phyloP scores from a whole-genome alignment of 2,888 invertebrate species.

The Mesorhabditis spiculigera region DNA sequence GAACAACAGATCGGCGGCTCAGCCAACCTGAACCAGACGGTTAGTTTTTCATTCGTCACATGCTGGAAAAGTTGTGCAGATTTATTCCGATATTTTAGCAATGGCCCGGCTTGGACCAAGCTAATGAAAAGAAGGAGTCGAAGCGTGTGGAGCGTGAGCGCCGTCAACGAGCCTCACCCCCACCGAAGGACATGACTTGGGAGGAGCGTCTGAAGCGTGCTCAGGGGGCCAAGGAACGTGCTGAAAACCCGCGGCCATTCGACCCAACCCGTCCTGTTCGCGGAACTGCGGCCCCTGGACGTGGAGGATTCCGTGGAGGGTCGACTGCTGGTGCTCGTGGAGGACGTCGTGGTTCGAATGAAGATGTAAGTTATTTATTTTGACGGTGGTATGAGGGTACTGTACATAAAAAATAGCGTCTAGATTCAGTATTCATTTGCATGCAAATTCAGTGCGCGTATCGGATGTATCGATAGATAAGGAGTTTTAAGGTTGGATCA shows the following conservation, averaged over 20 bases:
- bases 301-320: conserved; percentile 5
- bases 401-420: no score
- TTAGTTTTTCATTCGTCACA: background rate
- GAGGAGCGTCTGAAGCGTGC: conserved; percentile 5
- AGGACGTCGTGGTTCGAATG: no score
- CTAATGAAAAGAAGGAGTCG: background rate
- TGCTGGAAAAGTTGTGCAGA: no score
- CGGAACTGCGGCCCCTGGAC: background rate
- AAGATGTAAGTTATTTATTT: no score
- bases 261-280: background rate
- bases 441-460: no score
- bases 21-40: background rate
- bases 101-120: conserved; percentile 3
- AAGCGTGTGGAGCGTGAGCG: background rate
- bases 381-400: no score
- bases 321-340: background rate
- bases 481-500: no score
- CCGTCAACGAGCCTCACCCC: background rate
- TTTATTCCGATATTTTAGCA: background rate
- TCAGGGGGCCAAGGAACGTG: conserved; percentile 5
- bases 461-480: no score
- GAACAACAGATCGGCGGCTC: background rate
- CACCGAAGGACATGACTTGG: background rate
- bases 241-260: background rate
- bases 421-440: no score